These are phyloP conservation scores for Hemiscyllium ocellatum DNA, from an alignment of 2,113 vertebrate species.

Conservation along the genomic window DNA sequence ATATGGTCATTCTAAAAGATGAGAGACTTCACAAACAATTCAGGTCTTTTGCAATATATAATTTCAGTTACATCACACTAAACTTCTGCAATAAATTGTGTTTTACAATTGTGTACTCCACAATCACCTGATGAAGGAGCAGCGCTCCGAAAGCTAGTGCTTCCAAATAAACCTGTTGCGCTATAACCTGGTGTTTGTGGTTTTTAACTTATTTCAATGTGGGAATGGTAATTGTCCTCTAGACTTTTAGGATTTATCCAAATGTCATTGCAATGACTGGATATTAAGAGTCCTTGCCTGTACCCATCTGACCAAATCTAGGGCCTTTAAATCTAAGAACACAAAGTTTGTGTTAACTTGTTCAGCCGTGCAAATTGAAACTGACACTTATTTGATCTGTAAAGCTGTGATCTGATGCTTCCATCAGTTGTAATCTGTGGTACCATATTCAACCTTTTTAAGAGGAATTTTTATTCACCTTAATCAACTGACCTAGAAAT, in stretches of 20 bases:
- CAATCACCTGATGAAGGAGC: too few species aligned
- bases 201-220: too few species aligned
- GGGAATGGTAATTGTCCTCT: neutral
- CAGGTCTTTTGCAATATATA: too few species aligned
- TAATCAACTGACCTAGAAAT: neutral
- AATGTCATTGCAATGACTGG: neutral
- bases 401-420: neutral
- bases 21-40: too few species aligned
- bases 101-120: too few species aligned
- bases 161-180: too few species aligned
- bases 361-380: neutral
- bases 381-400: neutral
- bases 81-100: too few species aligned
- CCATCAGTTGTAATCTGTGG: neutral
- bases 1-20: too few species aligned
- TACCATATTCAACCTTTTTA: neutral
- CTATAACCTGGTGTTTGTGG: too few species aligned
- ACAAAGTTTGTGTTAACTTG: neutral
- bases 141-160: too few species aligned
- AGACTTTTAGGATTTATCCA: neutral
- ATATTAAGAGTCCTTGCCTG: neutral
- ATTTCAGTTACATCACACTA: too few species aligned
- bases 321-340: neutral
- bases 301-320: neutral
- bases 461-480: neutral